Base-by-base conservation (phyloP, 2,888 invertebrate genomes). In the Drosophila robusta region DNA sequence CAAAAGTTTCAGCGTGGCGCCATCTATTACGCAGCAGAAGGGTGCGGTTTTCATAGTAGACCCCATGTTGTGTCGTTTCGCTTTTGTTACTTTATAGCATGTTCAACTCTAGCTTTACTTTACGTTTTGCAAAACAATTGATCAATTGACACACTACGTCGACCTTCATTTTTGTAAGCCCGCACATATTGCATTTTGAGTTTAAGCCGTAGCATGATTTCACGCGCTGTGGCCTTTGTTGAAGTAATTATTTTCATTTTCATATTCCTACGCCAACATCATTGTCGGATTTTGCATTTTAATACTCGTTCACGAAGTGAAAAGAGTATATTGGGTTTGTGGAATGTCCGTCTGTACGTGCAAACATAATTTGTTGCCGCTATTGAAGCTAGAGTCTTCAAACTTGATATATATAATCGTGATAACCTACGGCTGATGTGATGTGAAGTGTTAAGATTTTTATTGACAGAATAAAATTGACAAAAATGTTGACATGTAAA, bases 1-100 rank as follows among this genome's bases (percentile, higher is more conserved):
- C 90, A 97, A 97, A 94, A 97, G 97, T 93, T 97, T 97, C 94
- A 97, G 97, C 93, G 97, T 97, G 90, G 95, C 97, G 88, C 95
- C 96, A 90, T 95, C 95, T 88, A 68, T 85, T 46, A 90, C 91
- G 63, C 92, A 92, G 77, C 92, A 92, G 85, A 92, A 92, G 92
- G 92, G 92, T 92, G 91, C 90, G 92, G 32, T 49, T 52, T 54
- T 64, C 29, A 42, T 49, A 36, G 22, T 66, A 51, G 51, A 68
- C n/a, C 46, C 46, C 26, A n/a, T 24, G 22, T 65, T 70, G 50
- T 72, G 32, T 36, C 12, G 46, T 68, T 62, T 51, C 12, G 61
- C 69, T 78, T 58, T 61, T 67, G 32, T 54, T 45, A 52, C 16
- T 65, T 41, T 47, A 8, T n/a, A 14, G 67, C 67, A 52, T 66